Evolutionary conservation across 2,888 invertebrate genomes (phyloP).

Genomic region (Flabesymbios commensalis): DNA sequence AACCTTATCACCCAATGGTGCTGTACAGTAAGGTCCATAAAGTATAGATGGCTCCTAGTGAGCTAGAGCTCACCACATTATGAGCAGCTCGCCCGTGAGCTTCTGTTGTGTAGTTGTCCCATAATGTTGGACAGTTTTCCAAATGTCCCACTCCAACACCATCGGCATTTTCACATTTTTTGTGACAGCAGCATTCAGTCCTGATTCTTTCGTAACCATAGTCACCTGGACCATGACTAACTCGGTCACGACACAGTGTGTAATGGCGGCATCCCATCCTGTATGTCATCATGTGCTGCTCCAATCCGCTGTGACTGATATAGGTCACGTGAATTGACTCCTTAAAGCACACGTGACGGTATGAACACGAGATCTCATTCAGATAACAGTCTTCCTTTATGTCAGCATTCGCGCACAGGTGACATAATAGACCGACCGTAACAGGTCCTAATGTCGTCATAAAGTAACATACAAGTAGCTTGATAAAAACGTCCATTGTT

Average conservation of each 20-base stretch:
- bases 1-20: too few relatives aligned
- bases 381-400: background rate
- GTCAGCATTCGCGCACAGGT: background rate
- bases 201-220: background rate
- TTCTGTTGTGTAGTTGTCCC: background rate
- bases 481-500: too few relatives aligned
- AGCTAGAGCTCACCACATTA: too few relatives aligned
- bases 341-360: background rate
- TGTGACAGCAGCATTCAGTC: background rate
- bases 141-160: background rate
- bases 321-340: background rate
- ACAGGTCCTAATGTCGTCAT: too few relatives aligned
- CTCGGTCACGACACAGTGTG: background rate
- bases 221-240: background rate
- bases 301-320: background rate
- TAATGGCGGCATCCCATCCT: conserved; percentile 6
- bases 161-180: background rate
- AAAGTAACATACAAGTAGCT: too few relatives aligned
- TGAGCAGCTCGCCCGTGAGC: too few relatives aligned
- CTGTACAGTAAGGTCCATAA: too few relatives aligned
- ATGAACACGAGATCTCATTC: background rate
- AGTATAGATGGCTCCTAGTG: too few relatives aligned
- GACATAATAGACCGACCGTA: background rate
- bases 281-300: background rate
- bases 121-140: background rate